These are phyloP conservation scores for Heliornis fulica DNA, from an alignment of 2,113 vertebrate species.

Conservation along the genomic window DNA sequence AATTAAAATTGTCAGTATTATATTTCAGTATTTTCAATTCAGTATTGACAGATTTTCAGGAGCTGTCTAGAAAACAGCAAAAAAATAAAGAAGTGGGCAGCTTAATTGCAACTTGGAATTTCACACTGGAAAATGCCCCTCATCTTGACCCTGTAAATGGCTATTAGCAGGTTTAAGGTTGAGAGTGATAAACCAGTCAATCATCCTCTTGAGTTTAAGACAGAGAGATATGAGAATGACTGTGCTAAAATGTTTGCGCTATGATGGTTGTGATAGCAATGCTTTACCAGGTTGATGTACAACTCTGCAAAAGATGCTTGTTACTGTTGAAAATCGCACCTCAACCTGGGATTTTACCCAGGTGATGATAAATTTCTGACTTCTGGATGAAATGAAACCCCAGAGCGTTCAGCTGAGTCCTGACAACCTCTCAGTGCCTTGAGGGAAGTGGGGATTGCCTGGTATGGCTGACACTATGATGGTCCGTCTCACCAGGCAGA, in stretches of 20 bases:
- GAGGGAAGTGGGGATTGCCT: rapidly evolving
- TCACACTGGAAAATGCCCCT: neutral
- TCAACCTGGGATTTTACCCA: neutral
- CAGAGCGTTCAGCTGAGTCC: neutral
- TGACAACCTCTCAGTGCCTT: neutral
- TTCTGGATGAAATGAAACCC: neutral
- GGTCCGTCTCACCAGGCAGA: neutral
- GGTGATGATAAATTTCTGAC: neutral
- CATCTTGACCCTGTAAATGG: neutral
- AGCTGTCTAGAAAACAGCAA: neutral
- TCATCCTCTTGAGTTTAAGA: neutral
- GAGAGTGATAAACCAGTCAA: neutral
- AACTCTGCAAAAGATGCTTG: neutral
- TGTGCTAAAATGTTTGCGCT: neutral
- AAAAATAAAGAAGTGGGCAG: neutral
- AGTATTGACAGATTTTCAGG: neutral
- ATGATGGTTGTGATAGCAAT: neutral
- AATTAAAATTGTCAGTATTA: neutral
- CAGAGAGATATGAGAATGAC: neutral
- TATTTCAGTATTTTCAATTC: too few relatives aligned
- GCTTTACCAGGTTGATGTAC: neutral
- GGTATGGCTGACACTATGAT: neutral
- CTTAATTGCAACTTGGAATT: neutral
- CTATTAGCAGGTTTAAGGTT: neutral
- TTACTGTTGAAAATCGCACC: neutral